Conservation (phyloP, 2,888 invertebrate genomes). For the Schrankia costaestrigalis region DNA sequence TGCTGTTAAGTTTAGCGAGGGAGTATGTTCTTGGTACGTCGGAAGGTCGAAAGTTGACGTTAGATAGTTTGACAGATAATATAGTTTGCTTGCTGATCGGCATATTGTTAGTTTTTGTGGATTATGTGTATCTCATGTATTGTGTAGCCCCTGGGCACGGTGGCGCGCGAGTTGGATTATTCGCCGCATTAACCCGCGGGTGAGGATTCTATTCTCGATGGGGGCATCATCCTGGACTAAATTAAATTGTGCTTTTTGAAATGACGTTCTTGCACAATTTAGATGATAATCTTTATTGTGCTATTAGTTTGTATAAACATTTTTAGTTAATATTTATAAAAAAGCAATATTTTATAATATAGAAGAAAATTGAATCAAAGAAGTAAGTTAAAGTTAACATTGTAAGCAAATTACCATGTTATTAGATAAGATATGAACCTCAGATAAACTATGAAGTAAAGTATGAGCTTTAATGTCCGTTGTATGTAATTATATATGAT, state of each 20-base stretch:
- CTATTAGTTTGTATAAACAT: slow-evolving; percentile 11
- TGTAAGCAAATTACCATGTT: too few species aligned
- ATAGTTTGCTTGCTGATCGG: slow-evolving; percentile 20
- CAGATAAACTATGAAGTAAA: too few species aligned
- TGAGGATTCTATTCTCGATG: slow-evolving; percentile 52
- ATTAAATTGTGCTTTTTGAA: slow-evolving; percentile 69
- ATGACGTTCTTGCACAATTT: slow-evolving; percentile 25
- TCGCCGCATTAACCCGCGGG: slow-evolving; percentile 67
- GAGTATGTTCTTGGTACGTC: slow-evolving; percentile 5
- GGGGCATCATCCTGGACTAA: slow-evolving; percentile 51
- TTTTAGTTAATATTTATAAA: background rate
- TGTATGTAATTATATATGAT: too few species aligned
- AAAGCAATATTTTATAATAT: too few species aligned
- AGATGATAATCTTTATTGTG: slow-evolving; percentile 13
- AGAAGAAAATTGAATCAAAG: too few species aligned
- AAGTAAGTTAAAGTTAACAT: too few species aligned
- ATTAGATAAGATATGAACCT: too few species aligned
- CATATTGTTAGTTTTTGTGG: slow-evolving; percentile 69
- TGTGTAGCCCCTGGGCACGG: slow-evolving; percentile 42
- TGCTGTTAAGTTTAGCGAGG: slow-evolving; percentile 4
- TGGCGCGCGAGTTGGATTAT: slow-evolving; percentile 74
- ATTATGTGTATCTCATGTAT: slow-evolving; percentile 58
- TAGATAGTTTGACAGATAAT: slow-evolving; percentile 10
- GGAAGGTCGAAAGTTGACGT: slow-evolving; percentile 23
- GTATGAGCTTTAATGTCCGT: too few species aligned